Base-by-base conservation (phyloP, 2,113 vertebrate species). In the Calidris pygmaea region DNA sequence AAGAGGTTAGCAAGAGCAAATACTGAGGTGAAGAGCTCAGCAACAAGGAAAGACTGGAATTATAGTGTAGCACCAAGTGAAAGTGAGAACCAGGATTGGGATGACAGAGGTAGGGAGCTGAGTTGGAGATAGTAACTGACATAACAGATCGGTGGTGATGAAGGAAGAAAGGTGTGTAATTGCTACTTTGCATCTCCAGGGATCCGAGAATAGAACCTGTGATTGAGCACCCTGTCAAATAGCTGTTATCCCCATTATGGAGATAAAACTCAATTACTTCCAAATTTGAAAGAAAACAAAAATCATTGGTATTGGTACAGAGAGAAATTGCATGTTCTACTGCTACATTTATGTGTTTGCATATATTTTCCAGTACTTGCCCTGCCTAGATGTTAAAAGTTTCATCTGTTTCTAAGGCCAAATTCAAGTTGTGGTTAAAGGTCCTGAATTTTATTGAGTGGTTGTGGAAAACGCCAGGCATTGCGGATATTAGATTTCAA, bases 261-360 rank as follows among this genome's bases (percentile, higher is more conserved):
- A 72, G 21, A 21, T 65, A 63, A 91, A 70, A 43, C 30, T 60
- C 79, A 78, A 87, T 60, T 30, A 56, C 35, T 78, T 78, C 16
- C 23, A n/a, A 26, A 91, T 89, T 24, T 71, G 52, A 67, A 89
- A 81, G 65, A 72, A 95, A 92, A 78, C n/a, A 87, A 60, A 92
- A 72, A 35, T 63, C 4, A 39, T 12, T 65, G 29, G 3, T n/a
- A 53, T 24, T 43, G 9, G 3, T 45, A 58, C 22, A 27, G 21
- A 73, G 9, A 84, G 26, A 80, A 91, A 45, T 9, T 52, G 1
- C 35, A 27, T 35, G 5, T 75, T 87, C 35, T 66, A 56, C 24
- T 91, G 30, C 30, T 70, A 30, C 50, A 32, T 48, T 43, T 56
- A 27, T 2, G 1, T 2, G 55, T 77, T 66, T 85, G 39, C 30